These are phyloP conservation scores for Drosophila fulvimacula DNA, from an alignment of 2,888 invertebrate species.

Conservation along the genomic window DNA sequence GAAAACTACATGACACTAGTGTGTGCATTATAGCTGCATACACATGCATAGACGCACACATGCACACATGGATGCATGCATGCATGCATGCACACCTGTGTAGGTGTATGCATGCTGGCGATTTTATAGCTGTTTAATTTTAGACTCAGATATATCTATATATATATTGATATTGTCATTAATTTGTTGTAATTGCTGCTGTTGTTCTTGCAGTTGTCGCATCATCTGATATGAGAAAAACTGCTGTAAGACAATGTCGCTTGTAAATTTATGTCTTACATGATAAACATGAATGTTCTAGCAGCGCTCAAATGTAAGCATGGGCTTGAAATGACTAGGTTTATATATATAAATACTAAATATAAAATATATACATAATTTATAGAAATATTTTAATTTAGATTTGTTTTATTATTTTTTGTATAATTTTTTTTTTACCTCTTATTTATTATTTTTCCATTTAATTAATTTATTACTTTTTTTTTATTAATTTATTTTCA, in stretches of 20 bases:
- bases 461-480: too few species aligned
- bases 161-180: constrained; percentile 41
- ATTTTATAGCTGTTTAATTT: constrained; percentile 45
- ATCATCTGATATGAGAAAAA: constrained; percentile 18
- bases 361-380: too few species aligned
- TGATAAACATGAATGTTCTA: not conserved
- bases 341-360: too few species aligned
- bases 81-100: not conserved
- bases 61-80: not conserved
- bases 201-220: constrained; percentile 12
- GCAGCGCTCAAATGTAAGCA: not conserved
- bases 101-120: constrained; percentile 58
- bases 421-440: too few species aligned
- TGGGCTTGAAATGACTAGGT: too few species aligned
- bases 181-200: constrained; percentile 30
- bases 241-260: constrained; percentile 3
- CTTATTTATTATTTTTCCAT: too few species aligned
- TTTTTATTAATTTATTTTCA: too few species aligned
- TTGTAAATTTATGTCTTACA: too few species aligned
- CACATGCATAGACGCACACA: constrained; percentile 6
- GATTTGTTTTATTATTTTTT: too few species aligned
- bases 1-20: constrained; percentile 75
- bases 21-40: constrained; percentile 57
- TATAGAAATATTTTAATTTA: too few species aligned
- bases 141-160: constrained; percentile 11